Base-by-base conservation (phyloP, 23 tunicate genomes). In the Styela plicata region DNA sequence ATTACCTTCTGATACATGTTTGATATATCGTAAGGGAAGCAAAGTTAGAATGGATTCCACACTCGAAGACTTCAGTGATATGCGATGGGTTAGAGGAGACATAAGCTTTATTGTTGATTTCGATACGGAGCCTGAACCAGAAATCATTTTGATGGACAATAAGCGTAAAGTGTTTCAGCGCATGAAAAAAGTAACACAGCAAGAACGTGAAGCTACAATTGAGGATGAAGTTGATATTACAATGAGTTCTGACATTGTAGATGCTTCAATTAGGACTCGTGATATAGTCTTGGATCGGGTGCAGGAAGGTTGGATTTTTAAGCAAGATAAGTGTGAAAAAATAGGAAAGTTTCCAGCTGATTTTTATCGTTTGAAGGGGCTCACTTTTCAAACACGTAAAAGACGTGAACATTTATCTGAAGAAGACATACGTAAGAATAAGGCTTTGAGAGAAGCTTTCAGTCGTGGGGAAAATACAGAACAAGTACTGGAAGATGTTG, bases 61-160 rank as follows among this genome's bases (percentile, higher is more conserved):
- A 5, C 66, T 93, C 22, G 93, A 87, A 74, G 98, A 93, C 79
- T 93, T 93, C 74, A 77, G 86, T 27, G 88, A 93, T 33, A 70
- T 53, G 82, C 74, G 79, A 24, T 93, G 98, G 98, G 87, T 93
- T 24, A 75, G 93, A 33, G 98, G 98, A 37, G 93, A 93, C 70
- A 63, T 93, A 16, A 63, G 85, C 13, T 63, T 89, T 24, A 75
- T 93, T 32, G 44, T 85, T 27, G 83, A 93, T 75, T 93, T 87
- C 77, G 82, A 74, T 34, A 70, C 74, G 0, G 87, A 84, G 3
- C 95, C 85, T 13, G 86, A 88, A 36, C 86, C 98, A 2, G 73
- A 64, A 33, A 80, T 93, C 3, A 34, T 69, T 36, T 57, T 93
- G 29, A 79, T 93, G 73, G 98, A 93, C 70, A 88, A 93, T 53